Base-by-base conservation (phyloP, 2,797 vertebrate species). In the Sebastes vulpes region DNA sequence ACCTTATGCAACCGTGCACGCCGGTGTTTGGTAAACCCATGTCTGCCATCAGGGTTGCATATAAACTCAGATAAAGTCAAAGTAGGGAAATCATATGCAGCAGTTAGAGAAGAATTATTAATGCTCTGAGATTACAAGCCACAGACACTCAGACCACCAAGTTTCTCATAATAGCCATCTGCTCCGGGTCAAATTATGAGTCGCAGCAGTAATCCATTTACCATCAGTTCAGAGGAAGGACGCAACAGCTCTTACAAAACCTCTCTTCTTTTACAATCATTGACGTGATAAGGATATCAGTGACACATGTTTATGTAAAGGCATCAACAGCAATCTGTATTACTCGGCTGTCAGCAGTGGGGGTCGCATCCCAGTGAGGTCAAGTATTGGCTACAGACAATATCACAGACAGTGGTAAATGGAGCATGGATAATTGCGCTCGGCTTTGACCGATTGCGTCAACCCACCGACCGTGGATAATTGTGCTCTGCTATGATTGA, bases 381-480 rank as follows among this genome's bases (percentile, higher is more conserved):
- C 84, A 84, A 80, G 68, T 85, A 77, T 56, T 60, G 75, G 73
- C 90, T 82, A 77, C 83, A 88, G 85, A 86, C 73, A 71, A 63
- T 61, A 83, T 85, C 67, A 66, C 76, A 89, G 81, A 86, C 78
- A 72, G 64, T 21, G 72, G 76, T 25, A 89, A 93, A 84, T 91
- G 88, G 94, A 93, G 94, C 92, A 32, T 61, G 56, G 65, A 71
- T 89, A 91, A 92, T 57, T 65, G 70, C 5, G 10, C 75, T 72
- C 25, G 26, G 86, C 87, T 91, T 72, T 81, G 85, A 91, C 84
- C 59, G 78, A 87, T 57, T 79, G 76, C 20, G 10, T 86, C 83
- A 83, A 75, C 77, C 58, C 79, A 48, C 65, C 48, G 11, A 75
- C 68, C 63, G 77, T 74, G 79, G 77, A 86, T 75, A 89, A 93